Base-by-base conservation (phyloP, 23 tunicate genomes). In the Trididemnum clinides region DNA sequence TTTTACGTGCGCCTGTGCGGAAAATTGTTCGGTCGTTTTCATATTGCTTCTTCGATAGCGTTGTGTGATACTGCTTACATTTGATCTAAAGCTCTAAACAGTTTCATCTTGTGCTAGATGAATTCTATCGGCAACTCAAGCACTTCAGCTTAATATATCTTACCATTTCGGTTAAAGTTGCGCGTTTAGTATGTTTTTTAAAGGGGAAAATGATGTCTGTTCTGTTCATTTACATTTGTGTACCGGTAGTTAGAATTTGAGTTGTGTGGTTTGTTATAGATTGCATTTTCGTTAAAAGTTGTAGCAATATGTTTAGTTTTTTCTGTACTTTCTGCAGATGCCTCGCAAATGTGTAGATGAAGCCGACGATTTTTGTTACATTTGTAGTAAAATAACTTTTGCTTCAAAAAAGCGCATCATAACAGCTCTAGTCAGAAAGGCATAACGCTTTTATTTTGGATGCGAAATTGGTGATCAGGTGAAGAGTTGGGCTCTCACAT, bases 401-500 rank as follows among this genome's bases (percentile, higher is more conserved):
- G 26, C 71, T 63, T 63, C 71, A 15, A 18, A 63, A 25, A n/a
- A 63, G 71, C 23, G 71, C n/a, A n/a, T n/a, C n/a, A n/a, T n/a
- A n/a, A n/a, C n/a, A n/a, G n/a, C n/a, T n/a, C n/a, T n/a, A n/a
- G 28, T 25, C 26, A 12, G 71, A 63, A 63, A 63, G 7, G 71
- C 71, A n/a, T 63, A 63, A 6, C 71, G n/a, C 28, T 25, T 63
- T 7, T 63, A 63, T 21, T 63, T 63, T 63, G 26, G 71, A 6
- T 63, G 71, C 28, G n/a, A 63, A 25, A 25, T 63, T 25, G 28
- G 28, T 21, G 71, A 63, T 63, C 28, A 63, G 71, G 71, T 10
- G 21, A 63, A n/a, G 71, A 21, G 28, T 63, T 63, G 23, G 71
- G 71, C 71, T 22, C 71, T 63, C 71, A 63, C 71, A 63, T 63